These are phyloP conservation scores for Trypoxylon attenuatum DNA, from an alignment of 2,888 invertebrate species.

Conservation along the genomic window DNA sequence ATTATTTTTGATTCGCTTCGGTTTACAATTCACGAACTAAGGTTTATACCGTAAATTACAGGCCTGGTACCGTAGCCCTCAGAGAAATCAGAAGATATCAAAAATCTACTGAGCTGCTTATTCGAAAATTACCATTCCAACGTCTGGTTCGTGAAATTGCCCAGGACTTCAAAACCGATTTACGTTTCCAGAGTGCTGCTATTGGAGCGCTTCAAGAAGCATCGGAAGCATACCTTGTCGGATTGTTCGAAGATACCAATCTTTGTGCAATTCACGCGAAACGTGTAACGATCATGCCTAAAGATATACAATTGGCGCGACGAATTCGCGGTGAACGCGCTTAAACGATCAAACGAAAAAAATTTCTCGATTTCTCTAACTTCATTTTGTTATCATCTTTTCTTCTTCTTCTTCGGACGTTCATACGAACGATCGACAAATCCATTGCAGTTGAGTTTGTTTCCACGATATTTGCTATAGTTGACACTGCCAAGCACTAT, in stretches of 20 bases:
- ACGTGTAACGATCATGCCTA: constrained; percentile 96
- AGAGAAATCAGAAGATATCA: constrained; percentile 98
- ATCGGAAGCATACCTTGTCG: constrained; percentile 93
- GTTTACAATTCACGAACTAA: too few relatives aligned
- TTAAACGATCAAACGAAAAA: constrained; percentile 76
- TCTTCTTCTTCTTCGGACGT: constrained; percentile 51
- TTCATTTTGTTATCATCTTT: constrained; percentile 55
- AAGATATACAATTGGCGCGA: constrained; percentile 96
- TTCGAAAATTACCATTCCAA: constrained; percentile 96
- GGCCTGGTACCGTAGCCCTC: constrained; percentile 97
- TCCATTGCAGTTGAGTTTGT: constrained; percentile 52
- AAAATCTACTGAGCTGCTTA: constrained; percentile 95
- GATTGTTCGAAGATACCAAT: constrained; percentile 98
- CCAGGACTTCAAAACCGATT: constrained; percentile 96
- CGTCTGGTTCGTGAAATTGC: constrained; percentile 97
- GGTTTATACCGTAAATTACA: too few relatives aligned
- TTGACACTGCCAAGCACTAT: constrained; percentile 64
- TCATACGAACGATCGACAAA: constrained; percentile 29
- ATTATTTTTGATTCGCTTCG: too few relatives aligned
- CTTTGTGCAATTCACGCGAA: constrained; percentile 98
- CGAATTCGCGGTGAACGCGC: constrained; percentile 97
- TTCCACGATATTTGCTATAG: constrained; percentile 54
- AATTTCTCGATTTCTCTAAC: constrained; percentile 31
- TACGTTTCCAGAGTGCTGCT: constrained; percentile 96
- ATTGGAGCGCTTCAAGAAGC: constrained; percentile 95